These are phyloP conservation scores for Tillus elongatus DNA, from an alignment of 2,888 invertebrate genomes.

Conservation along the genomic window DNA sequence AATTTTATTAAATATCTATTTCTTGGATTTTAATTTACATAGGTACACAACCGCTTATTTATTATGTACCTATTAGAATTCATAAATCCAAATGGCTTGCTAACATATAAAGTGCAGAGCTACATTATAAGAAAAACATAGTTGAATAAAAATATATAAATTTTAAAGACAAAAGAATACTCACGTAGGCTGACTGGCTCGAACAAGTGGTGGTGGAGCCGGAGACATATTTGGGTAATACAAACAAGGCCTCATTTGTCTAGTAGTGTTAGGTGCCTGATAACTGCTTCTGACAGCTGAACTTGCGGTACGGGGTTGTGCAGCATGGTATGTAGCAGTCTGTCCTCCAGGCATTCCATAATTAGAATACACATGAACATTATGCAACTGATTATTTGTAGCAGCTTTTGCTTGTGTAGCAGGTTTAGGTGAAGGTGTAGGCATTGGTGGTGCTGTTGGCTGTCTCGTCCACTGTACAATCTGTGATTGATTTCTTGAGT, in stretches of 20 bases:
- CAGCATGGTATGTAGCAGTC: conserved; percentile 30
- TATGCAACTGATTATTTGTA: conserved; percentile 32
- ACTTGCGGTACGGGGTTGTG: conserved; percentile 30
- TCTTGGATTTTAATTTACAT: no score
- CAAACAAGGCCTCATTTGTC: conserved; percentile 31
- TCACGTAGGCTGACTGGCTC: conserved; percentile 43
- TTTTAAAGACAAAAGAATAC: conserved; percentile 16
- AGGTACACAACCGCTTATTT: no score
- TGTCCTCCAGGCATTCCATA: conserved; percentile 30
- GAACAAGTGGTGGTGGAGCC: conserved; percentile 47
- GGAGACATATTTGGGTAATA: conserved; percentile 32
- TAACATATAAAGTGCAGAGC: no score
- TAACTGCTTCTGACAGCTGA: conserved; percentile 35
- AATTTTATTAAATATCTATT: no score
- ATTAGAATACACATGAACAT: conserved; percentile 31
- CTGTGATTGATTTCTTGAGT: conserved; percentile 45
- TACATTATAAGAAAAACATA: no score
- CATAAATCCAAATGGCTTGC: no score
- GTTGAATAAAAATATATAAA: no score
- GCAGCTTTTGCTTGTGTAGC: conserved; percentile 35
- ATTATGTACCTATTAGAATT: no score
- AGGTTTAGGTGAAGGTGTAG: conserved; percentile 38
- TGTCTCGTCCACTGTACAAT: conserved; percentile 70
- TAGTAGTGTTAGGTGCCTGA: conserved; percentile 34
- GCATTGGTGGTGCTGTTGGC: conserved; percentile 61